These are phyloP conservation scores for Lucinisca nassula DNA, from an alignment of 2,888 invertebrate genomes.

Conservation along the genomic window DNA sequence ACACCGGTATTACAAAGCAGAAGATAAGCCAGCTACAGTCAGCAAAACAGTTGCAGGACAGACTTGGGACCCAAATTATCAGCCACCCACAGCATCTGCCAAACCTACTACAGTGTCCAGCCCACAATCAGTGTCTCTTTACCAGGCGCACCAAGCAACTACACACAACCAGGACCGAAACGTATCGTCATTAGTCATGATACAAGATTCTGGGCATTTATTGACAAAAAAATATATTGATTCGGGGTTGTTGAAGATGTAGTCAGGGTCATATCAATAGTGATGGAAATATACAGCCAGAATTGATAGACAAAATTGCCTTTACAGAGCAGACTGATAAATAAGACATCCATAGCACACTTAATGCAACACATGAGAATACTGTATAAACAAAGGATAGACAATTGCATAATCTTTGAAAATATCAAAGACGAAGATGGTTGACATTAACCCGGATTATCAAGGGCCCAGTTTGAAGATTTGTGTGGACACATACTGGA, in stretches of 20 bases:
- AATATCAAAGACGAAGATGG: conserved; percentile 31
- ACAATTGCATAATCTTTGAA: conserved; percentile 35
- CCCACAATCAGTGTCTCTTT: conserved; percentile 12
- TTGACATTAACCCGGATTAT: conserved; percentile 28
- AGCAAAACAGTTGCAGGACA: too few species aligned
- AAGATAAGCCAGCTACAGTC: too few species aligned
- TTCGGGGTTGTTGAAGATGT: conserved; percentile 24
- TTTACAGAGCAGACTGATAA: background rate
- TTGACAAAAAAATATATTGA: conserved; percentile 16
- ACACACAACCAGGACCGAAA: conserved; percentile 33
- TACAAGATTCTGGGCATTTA: background rate
- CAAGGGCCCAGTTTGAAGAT: conserved; percentile 37
- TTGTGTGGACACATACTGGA: conserved; percentile 15
- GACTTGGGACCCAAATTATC: too few species aligned
- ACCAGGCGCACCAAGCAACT: conserved; percentile 3
- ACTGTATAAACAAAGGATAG: background rate
- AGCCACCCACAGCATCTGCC: too few species aligned
- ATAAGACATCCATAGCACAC: conserved; percentile 15
- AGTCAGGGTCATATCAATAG: conserved; percentile 12
- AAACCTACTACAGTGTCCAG: too few species aligned
- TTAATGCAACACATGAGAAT: background rate
- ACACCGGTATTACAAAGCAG: too few species aligned
- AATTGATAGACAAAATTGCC: background rate
- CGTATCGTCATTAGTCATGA: background rate
- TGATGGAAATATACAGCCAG: background rate